Percentiles rank a stretch among this genome's conserved stretches.
Evolutionary conservation across 1,140 invertebrate species (phyloP).

Genomic region (Drosophila persimilis): DNA sequence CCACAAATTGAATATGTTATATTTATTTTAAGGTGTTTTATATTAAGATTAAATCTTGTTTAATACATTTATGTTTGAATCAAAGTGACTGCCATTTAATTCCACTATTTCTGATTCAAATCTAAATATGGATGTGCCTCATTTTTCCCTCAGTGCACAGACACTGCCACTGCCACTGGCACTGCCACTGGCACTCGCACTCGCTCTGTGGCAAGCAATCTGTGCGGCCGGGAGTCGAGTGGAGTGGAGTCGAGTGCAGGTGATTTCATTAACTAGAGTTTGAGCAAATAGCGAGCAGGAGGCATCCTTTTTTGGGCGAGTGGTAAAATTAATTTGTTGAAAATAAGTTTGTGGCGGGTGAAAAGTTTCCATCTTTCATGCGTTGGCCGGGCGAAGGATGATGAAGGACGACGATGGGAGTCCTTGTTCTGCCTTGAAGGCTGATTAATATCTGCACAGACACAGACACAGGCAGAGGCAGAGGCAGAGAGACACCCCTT

Average conservation of each 20-base stretch:
- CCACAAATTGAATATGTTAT: too few relatives aligned
- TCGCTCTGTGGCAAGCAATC: slow-evolving; percentile 36
- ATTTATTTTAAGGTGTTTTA: too few relatives aligned
- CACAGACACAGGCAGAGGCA: not conserved
- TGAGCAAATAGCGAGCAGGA: slow-evolving; percentile 47
- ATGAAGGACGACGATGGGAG: not conserved
- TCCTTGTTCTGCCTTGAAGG: not conserved
- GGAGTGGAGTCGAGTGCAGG: slow-evolving; percentile 44
- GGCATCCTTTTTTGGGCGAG: slow-evolving; percentile 31
- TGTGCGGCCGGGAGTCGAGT: slow-evolving; percentile 19
- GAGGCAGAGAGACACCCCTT: not conserved
- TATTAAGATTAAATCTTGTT: too few relatives aligned
- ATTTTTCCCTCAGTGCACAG: slow-evolving; percentile 1
- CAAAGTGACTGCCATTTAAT: too few relatives aligned
- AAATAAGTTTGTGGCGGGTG: slow-evolving; percentile 71
- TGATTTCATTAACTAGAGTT: slow-evolving; percentile 82
- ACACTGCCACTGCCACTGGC: too few relatives aligned
- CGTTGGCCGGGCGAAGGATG: slow-evolving; percentile 3
- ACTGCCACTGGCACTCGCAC: not conserved
- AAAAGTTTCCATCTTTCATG: slow-evolving; percentile 48
- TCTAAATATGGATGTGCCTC: too few relatives aligned
- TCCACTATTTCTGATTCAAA: too few relatives aligned
- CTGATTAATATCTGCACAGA: slow-evolving; percentile 68
- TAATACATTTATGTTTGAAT: too few relatives aligned
- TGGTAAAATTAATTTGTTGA: slow-evolving; percentile 80